phyloP scores from a whole-genome alignment of 2,113 vertebrate species.

The Elanoides forficatus region DNA sequence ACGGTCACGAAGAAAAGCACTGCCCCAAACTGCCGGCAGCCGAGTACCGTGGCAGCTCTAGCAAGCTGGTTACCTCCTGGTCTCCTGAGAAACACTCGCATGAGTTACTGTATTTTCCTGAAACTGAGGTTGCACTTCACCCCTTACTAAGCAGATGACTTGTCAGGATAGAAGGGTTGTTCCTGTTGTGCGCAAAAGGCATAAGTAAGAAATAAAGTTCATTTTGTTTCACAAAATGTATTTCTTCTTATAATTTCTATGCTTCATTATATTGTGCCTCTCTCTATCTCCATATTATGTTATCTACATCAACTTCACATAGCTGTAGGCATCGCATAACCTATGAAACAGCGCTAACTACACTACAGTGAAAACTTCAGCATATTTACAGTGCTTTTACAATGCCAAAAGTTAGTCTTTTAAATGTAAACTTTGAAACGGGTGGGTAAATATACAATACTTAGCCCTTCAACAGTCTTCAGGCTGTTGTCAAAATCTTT shows the following conservation, averaged over 20 bases:
- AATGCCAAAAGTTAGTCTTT: background rate
- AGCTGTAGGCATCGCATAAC: background rate
- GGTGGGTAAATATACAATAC: background rate
- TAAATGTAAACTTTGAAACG: background rate
- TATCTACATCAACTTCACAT: background rate
- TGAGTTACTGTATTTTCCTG: background rate
- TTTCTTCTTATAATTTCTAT: background rate
- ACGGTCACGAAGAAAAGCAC: background rate
- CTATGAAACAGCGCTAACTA: too few relatives aligned
- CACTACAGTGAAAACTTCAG: background rate
- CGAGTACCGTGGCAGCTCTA: background rate
- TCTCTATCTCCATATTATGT: background rate
- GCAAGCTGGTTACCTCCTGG: background rate
- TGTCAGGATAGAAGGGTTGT: background rate
- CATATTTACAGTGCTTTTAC: background rate
- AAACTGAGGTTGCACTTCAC: background rate
- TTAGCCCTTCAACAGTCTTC: background rate
- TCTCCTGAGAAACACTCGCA: background rate
- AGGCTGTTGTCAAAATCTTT: background rate
- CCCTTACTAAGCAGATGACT: background rate
- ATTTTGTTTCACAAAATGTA: background rate
- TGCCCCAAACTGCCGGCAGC: background rate
- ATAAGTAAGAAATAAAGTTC: background rate
- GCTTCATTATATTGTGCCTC: background rate
- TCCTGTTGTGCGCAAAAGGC: background rate